Evolutionary conservation across 2,113 vertebrate genomes (phyloP).

Genomic region (Pongo pygmaeus): DNA sequence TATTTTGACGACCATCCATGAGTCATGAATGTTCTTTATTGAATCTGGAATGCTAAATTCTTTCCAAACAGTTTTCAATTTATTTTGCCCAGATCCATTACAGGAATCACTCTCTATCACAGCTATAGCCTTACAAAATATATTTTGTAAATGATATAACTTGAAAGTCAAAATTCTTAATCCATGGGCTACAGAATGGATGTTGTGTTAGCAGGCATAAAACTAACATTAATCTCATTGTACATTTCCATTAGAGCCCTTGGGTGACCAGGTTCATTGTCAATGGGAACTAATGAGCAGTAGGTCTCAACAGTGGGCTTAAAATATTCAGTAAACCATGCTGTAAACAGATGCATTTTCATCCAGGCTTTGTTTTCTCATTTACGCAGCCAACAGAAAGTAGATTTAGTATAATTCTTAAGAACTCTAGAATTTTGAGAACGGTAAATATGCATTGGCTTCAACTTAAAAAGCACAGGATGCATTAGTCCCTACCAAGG

Average conservation of each 20-base stretch:
- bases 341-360: neutral
- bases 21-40: too few species aligned
- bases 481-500: neutral
- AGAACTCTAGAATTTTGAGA: neutral
- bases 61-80: neutral
- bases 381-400: neutral
- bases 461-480: neutral
- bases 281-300: neutral
- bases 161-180: neutral
- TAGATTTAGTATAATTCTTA: neutral
- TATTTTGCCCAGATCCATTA: neutral
- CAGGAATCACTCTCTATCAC: neutral
- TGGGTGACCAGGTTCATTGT: neutral
- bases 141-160: neutral
- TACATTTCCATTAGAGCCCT: neutral
- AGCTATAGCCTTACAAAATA: neutral
- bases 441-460: neutral
- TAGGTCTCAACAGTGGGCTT: neutral
- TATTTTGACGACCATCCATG: too few species aligned
- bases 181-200: neutral
- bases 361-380: neutral
- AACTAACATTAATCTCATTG: neutral
- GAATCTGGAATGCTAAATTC: too few species aligned
- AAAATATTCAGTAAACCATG: neutral
- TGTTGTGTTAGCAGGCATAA: neutral